Base-by-base conservation (phyloP, 2,113 vertebrate species). In the Malurus melanocephalus region DNA sequence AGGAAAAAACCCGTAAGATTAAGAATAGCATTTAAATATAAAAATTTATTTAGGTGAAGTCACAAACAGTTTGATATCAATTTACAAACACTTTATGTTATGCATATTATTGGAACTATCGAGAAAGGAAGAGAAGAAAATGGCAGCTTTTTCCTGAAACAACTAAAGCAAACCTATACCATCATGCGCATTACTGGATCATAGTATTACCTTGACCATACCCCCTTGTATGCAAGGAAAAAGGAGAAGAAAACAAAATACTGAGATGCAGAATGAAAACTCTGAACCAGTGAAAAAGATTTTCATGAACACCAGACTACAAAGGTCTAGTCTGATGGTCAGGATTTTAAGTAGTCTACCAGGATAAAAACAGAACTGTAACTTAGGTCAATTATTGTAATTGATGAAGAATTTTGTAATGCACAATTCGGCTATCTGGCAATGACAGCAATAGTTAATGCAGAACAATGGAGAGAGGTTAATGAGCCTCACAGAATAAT, bases 41-140 rank as follows among this genome's bases (percentile, higher is more conserved):
- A 96, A 94, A 95, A 92, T 95, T 96, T 96, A 95, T 96, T 96
- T 85, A 93, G 90, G 92, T 93, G 94, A 93, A 88, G 38, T 92
- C 94, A 95, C 94, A 95, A 95, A 95, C 92, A 92, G 43, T 92
- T 87, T 87, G 46, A 55, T 76, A 94, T 52, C 84, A 82, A 94
- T 87, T 94, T 96, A 96, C 95, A 95, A 94, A 95, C 92, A 94
- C n/a, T 80, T 93, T 40, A 87, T 90, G 86, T 92, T 94, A 93
- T 88, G 86, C 48, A 60, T 87, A 66, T 93, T 87, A 85, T 48
- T 93, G 78, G 69, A 93, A 94, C 87, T 85, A 93, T 13, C 24
- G 38, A 89, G 86, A 90, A 93, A 87, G 67, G 66, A 73, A 93
- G 88, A 94, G 60, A 55, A 93, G 48, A 85, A 67, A 94, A 93